Conservation (phyloP, 2,888 invertebrate genomes). For the Zaprionus bogoriensis region DNA sequence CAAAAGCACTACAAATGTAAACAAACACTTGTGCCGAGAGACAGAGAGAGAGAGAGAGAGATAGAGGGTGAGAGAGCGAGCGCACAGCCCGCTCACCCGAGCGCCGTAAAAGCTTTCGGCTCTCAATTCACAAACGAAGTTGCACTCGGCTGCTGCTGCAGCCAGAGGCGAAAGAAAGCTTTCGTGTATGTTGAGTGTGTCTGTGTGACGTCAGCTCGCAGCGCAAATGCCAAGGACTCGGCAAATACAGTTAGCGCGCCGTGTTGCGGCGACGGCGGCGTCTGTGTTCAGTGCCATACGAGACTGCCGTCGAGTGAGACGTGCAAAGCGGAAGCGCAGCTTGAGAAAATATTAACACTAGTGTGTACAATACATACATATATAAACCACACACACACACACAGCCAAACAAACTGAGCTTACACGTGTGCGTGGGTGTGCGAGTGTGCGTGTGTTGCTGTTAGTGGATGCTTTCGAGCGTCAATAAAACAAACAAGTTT, state of each 20-base stretch:
- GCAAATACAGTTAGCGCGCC: background rate
- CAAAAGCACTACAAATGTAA: slow-evolving; percentile 59
- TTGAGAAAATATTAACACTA: background rate
- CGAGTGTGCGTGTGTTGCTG: slow-evolving; percentile 17
- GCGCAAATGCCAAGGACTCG: slow-evolving; percentile 73
- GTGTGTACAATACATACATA: too few species aligned
- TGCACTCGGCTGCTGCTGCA: slow-evolving; percentile 32
- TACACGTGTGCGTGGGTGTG: slow-evolving; percentile 23
- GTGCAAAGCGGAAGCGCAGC: slow-evolving; percentile 25
- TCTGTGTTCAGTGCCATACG: slow-evolving; percentile 68
- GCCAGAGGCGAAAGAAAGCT: slow-evolving; percentile 20
- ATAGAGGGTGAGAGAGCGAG: background rate
- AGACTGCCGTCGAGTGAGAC: slow-evolving; percentile 66
- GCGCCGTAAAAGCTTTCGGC: slow-evolving; percentile 32
- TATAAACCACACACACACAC: background rate
- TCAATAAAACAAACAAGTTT: slow-evolving; percentile 68
- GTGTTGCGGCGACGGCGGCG: slow-evolving; percentile 19
- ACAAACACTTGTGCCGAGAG: slow-evolving; percentile 66
- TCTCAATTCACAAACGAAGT: background rate
- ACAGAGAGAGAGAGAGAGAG: background rate
- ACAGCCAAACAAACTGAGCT: background rate
- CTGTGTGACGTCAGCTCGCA: slow-evolving; percentile 66
- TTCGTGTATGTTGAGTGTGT: slow-evolving; percentile 20
- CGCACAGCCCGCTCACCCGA: slow-evolving; percentile 9
- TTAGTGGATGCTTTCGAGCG: slow-evolving; percentile 45